Conservation (phyloP, 2,888 invertebrate species). For the Hemistola chrysoprasaria region DNA sequence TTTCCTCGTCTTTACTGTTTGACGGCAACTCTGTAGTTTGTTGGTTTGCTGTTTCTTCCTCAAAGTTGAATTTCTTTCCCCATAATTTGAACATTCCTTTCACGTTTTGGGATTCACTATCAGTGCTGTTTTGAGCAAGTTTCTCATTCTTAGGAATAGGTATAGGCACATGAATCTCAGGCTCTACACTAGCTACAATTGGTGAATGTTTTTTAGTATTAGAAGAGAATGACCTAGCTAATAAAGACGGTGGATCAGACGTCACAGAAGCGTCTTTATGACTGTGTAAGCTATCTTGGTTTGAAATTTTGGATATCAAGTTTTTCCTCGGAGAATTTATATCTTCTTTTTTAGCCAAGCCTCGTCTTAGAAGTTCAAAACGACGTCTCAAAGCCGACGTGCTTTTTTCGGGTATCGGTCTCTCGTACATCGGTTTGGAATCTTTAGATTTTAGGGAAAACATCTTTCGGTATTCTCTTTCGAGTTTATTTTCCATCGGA, state of each 20-base stretch:
- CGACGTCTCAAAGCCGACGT: slow-evolving; percentile 52
- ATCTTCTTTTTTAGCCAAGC: slow-evolving; percentile 50
- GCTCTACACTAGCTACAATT: slow-evolving; percentile 21
- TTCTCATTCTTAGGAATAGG: slow-evolving; percentile 29
- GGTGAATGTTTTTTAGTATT: slow-evolving; percentile 47
- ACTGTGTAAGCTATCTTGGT: slow-evolving; percentile 36
- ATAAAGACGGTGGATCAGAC: slow-evolving; percentile 63
- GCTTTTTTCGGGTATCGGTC: slow-evolving; percentile 45
- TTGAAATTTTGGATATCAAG: slow-evolving; percentile 33
- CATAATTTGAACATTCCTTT: slow-evolving; percentile 66
- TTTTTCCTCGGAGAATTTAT: slow-evolving; percentile 3
- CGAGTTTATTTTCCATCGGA: slow-evolving; percentile 61
- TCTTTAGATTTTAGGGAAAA: slow-evolving; percentile 46
- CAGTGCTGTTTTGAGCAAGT: slow-evolving; percentile 33
- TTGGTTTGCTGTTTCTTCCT: slow-evolving; percentile 40
- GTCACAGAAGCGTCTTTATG: slow-evolving; percentile 58
- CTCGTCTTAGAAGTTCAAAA: slow-evolving; percentile 57
- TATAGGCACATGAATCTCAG: slow-evolving; percentile 18
- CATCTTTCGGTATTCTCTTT: slow-evolving; percentile 59
- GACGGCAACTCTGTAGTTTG: slow-evolving; percentile 31
- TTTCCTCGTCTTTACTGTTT: slow-evolving; percentile 25
- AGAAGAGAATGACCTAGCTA: slow-evolving; percentile 53
- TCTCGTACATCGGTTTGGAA: slow-evolving; percentile 36
- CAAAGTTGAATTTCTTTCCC: slow-evolving; percentile 63
- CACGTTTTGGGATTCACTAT: slow-evolving; percentile 50